Percentiles rank a stretch among this genome's conserved stretches.
Evolutionary conservation across 2,888 invertebrate species (phyloP).

Genomic region (Achlya flavicornis): DNA sequence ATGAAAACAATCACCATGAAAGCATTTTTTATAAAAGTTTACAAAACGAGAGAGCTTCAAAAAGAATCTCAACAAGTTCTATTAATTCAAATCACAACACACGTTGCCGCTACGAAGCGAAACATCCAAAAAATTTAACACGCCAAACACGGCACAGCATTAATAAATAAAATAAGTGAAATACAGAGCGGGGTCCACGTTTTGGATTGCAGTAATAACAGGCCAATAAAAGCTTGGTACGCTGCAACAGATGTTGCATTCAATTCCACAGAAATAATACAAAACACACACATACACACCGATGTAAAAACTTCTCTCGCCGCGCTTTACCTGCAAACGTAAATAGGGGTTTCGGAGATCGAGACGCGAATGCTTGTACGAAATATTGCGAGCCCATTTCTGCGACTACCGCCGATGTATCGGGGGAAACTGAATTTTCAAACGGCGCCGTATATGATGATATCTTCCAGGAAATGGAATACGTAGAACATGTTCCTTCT

Average conservation of each 20-base stretch:
- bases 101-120: not conserved
- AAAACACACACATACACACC: conserved; percentile 39
- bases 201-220: conserved; percentile 75
- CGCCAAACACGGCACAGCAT: conserved; percentile 44
- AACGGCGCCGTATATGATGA: conserved; percentile 28
- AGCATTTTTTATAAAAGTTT: not conserved
- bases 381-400: conserved; percentile 61
- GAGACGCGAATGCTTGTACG: conserved; percentile 51
- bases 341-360: conserved; percentile 71
- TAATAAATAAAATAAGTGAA: conserved; percentile 69
- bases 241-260: conserved; percentile 70
- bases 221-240: conserved; percentile 64
- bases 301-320: conserved; percentile 60
- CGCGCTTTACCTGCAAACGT: conserved; percentile 69
- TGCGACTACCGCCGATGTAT: conserved; percentile 32
- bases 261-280: conserved; percentile 68
- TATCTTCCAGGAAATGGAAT: conserved; percentile 25
- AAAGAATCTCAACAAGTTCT: not conserved
- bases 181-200: conserved; percentile 47
- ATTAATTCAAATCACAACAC: conserved; percentile 2
- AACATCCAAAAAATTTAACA: conserved; percentile 23
- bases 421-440: conserved; percentile 30
- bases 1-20: not conserved
- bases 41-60: not conserved
- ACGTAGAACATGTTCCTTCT: conserved; percentile 18